A percentile compares a stretch with the other conserved stretches of the same genome.
Evolutionary conservation across 2,113 vertebrate species (phyloP).

Genomic region (Otolemur garnettii): DNA sequence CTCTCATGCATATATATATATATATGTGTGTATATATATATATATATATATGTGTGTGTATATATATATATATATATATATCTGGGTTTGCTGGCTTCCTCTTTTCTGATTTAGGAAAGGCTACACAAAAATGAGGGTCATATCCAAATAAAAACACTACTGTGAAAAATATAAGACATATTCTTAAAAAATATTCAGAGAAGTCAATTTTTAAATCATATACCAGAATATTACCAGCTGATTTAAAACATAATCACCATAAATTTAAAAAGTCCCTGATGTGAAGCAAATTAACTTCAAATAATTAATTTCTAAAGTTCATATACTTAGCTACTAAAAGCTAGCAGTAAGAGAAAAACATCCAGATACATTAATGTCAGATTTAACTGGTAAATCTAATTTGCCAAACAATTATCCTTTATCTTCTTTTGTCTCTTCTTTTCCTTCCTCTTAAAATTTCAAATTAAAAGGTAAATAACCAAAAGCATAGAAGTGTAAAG

Average conservation of each 20-base stretch:
- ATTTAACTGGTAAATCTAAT: constrained; percentile 48
- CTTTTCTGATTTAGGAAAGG: constrained; percentile 34
- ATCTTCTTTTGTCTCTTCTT: neutral
- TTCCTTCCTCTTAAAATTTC: constrained; percentile 46
- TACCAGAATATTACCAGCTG: neutral
- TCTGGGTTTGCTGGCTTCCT: neutral
- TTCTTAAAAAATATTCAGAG: constrained; percentile 33
- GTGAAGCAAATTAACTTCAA: constrained; percentile 11
- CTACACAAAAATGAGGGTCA: constrained; percentile 8
- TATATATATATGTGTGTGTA: too few relatives aligned
- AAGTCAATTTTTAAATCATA: constrained; percentile 26
- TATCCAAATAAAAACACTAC: constrained; percentile 30
- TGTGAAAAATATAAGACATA: constrained; percentile 53
- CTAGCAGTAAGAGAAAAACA: constrained; percentile 7
- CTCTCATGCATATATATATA: neutral
- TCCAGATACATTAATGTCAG: constrained; percentile 38
- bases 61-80: too few relatives aligned
- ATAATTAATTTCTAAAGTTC: neutral
- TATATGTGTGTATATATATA: too few relatives aligned
- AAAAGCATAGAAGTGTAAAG: constrained; percentile 47
- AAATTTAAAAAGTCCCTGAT: constrained; percentile 34
- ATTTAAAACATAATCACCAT: constrained; percentile 56
- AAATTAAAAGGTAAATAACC: constrained; percentile 51
- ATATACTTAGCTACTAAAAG: constrained; percentile 55
- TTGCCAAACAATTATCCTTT: constrained; percentile 7